Evolutionary conservation across 2,113 vertebrate species (phyloP).

Genomic region (Melanocharis versteri): DNA sequence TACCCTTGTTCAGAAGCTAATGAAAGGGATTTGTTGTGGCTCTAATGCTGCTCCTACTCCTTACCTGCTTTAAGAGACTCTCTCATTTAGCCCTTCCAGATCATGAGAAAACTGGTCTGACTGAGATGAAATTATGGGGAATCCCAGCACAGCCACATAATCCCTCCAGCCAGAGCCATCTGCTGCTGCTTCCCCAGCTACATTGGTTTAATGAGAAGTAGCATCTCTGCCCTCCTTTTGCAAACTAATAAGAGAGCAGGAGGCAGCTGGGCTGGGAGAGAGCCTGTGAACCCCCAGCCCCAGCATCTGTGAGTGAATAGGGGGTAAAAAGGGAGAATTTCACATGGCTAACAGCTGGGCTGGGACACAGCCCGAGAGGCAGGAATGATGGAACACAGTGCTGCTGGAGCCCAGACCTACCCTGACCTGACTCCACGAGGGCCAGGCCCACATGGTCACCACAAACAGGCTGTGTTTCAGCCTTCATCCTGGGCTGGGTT

Average conservation of each 20-base stretch:
- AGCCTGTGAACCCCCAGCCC: background rate
- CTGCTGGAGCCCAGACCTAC: background rate
- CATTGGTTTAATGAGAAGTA: background rate
- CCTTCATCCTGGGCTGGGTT: background rate
- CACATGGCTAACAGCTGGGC: background rate
- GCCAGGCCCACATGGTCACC: background rate
- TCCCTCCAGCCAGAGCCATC: constrained; percentile 2
- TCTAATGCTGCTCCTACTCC: background rate
- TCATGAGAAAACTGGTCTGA: background rate
- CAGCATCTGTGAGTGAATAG: background rate
- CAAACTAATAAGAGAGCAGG: background rate
- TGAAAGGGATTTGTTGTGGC: background rate
- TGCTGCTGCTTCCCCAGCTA: background rate
- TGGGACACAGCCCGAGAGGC: background rate
- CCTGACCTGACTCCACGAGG: background rate
- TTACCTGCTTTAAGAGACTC: background rate
- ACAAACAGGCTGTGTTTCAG: rapidly evolving
- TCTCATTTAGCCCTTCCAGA: background rate
- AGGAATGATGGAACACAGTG: background rate
- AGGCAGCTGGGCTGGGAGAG: background rate
- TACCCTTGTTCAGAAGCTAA: background rate
- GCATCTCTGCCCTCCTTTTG: background rate
- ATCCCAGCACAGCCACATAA: background rate
- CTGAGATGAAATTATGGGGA: background rate
- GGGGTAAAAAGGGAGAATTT: background rate